Evolutionary conservation across 2,888 invertebrate genomes (phyloP).

Genomic region (Pristionchus fissidentatus): DNA sequence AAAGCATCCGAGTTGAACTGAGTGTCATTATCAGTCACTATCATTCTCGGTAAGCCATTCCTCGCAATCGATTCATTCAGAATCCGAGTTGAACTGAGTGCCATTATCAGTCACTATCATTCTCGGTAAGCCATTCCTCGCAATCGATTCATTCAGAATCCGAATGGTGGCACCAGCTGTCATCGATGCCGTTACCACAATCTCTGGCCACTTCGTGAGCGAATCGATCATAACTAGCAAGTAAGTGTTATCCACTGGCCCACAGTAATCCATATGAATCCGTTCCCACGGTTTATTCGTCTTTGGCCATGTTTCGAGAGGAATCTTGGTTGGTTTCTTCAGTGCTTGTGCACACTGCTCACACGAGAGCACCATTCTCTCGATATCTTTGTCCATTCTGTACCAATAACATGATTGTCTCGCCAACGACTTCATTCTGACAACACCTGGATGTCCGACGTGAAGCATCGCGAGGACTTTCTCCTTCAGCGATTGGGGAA

Average conservation of each 20-base stretch:
- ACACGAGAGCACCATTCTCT: background rate
- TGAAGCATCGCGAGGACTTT: background rate
- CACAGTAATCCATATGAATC: background rate
- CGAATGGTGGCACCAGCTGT: background rate
- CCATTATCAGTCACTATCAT: no score
- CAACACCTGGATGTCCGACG: background rate
- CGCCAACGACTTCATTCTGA: constrained; percentile 1
- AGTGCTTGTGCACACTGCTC: no score
- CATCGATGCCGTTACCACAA: background rate
- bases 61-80: no score
- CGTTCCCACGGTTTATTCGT: background rate
- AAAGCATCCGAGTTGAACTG: constrained; percentile 12
- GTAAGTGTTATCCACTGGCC: no score
- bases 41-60: background rate
- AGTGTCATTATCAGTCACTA: background rate
- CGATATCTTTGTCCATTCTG: background rate
- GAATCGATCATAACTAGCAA: no score
- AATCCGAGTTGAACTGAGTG: no score
- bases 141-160: no score
- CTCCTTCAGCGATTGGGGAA: background rate
- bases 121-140: no score
- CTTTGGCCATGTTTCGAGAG: background rate
- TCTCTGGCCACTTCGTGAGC: background rate
- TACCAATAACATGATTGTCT: background rate
- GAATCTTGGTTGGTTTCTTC: no score